These are phyloP conservation scores for Piscicola geometra DNA, from an alignment of 2,888 invertebrate species.

Conservation along the genomic window DNA sequence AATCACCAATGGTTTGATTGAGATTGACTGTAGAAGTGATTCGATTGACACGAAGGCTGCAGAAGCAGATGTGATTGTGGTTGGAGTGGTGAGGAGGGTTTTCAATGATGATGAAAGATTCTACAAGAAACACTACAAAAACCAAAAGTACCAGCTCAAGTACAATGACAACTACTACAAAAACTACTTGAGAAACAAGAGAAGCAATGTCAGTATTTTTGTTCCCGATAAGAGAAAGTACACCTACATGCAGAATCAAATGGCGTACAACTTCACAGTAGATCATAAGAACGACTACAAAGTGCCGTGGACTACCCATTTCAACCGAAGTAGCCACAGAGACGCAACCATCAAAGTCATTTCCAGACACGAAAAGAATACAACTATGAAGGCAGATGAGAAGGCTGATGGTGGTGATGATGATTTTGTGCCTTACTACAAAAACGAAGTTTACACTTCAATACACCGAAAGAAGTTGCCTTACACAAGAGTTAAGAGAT, in stretches of 20 bases:
- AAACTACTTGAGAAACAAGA: not conserved
- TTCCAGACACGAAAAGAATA: not conserved
- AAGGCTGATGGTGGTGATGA: not conserved
- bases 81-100: slow-evolving; percentile 5
- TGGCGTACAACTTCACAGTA: not conserved
- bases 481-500: not conserved
- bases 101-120: not conserved
- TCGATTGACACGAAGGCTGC: not conserved
- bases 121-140: not conserved
- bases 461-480: not conserved
- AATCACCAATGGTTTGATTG: not conserved
- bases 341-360: not conserved
- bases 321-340: not conserved
- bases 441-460: not conserved
- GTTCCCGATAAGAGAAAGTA: slow-evolving; percentile 5
- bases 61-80: slow-evolving; percentile 18
- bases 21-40: slow-evolving; percentile 5
- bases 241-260: not conserved
- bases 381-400: not conserved
- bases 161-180: slow-evolving; percentile 2
- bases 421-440: not conserved
- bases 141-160: not conserved
- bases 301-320: not conserved
- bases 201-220: slow-evolving; percentile 4
- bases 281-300: not conserved